Evolutionary conservation across 2,797 vertebrate species (phyloP), one percentile per base, ranked within the genome.

Genomic region (Amphiprion clarkii): DNA sequence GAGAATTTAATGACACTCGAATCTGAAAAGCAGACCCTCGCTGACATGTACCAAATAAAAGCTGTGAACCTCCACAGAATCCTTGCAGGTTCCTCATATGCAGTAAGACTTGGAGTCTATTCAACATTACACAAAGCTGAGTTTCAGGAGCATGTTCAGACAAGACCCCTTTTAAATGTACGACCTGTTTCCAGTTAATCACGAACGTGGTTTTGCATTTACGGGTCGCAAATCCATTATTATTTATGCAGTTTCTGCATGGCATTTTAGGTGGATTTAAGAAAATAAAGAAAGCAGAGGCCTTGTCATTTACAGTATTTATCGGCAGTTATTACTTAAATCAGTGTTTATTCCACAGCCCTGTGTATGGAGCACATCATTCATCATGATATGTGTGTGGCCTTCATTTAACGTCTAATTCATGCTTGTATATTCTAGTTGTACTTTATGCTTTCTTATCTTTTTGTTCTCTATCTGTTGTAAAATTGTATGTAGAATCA

Each of bases 51-150:
- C 25, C 42, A 61, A n/a, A 39, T 8, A 54, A 23, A 42, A 76
- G 55, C 78, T 52, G 11, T 17, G 6, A 23, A 55, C 27, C 71
- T 74, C 58, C n/a, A 31, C 10, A 13, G 39, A 62, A 12, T 49
- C 25, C n/a, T 48, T 9, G 23, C 33, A 25, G 23, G 31, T 58
- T 25, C 33, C 3, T 42, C 12, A 48, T 1, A 33, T 0, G 4
- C 39, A 46, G 23, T 1, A 19, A 25, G 56, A 57, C 16, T 31
- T 76, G 68, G 31, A 76, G 5, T 61, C 53, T 54, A 29, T 64
- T 72, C 68, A 78, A 31, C 51, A 40, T 57, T 59, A 72, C 78
- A 71, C 57, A 76, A 79, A 76, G 73, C 27, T 16, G 54, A 70
- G 29, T 54, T 4, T 12, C 44, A 19, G 48, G 42, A 68, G 36